Conservation (phyloP, 2,797 vertebrate species). For the Catharus ustulatus region DNA sequence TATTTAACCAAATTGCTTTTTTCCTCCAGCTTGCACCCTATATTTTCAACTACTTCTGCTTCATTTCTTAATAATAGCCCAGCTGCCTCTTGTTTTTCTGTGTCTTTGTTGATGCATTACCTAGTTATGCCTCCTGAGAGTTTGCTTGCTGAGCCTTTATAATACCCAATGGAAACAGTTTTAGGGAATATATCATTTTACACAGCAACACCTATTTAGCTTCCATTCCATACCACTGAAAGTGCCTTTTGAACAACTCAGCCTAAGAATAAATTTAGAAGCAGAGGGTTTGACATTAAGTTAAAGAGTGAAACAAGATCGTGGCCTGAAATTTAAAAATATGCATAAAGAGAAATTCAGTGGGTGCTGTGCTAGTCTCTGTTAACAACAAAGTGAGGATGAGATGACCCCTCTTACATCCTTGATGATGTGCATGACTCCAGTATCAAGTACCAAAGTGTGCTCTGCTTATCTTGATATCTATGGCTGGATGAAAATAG, state of each 20-base stretch:
- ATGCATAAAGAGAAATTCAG: background rate
- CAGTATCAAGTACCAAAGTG: background rate
- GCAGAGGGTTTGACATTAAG: background rate
- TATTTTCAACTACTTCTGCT: conserved; percentile 4
- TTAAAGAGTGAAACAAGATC: conserved; percentile 29
- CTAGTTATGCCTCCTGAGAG: conserved; percentile 38
- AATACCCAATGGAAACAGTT: conserved; percentile 2
- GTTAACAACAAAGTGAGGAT: background rate
- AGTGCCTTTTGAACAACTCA: conserved; percentile 27
- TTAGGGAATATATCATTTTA: conserved; percentile 31
- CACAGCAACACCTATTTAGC: conserved; percentile 25
- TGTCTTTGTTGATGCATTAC: conserved; percentile 46
- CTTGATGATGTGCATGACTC: conserved; percentile 9
- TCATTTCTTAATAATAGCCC: conserved; percentile 44
- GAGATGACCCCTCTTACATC: background rate
- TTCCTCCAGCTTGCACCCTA: background rate
- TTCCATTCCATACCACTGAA: conserved; percentile 9
- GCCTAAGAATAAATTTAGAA: conserved; percentile 35
- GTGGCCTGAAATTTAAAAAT: conserved; percentile 12
- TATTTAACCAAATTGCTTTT: conserved; percentile 21
- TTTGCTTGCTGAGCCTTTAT: conserved; percentile 35
- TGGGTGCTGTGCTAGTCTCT: background rate
- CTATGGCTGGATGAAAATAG: conserved; percentile 39
- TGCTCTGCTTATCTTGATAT: background rate
- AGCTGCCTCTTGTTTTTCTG: conserved; percentile 20